Conservation (phyloP, 2,113 vertebrate genomes). For the Cercocebus atys region DNA sequence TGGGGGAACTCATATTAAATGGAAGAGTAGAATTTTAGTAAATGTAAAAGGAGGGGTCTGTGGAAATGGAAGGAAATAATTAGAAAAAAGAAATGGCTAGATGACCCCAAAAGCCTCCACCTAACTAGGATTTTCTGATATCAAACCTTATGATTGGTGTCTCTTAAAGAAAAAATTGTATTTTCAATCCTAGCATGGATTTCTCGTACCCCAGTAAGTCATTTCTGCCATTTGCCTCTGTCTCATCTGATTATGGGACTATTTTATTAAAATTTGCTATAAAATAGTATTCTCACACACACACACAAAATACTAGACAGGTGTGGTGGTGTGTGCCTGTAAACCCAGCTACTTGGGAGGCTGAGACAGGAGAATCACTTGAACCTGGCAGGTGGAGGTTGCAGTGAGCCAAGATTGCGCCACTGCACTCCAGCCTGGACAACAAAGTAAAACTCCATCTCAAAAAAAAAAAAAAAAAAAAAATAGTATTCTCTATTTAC, state of each 20-base stretch:
- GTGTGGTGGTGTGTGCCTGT: too few relatives aligned
- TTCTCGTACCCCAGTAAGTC: neutral
- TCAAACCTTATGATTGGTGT: neutral
- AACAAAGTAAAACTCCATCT: too few relatives aligned
- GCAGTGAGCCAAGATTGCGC: too few relatives aligned
- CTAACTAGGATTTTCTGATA: neutral
- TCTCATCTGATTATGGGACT: neutral
- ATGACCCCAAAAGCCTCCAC: neutral
- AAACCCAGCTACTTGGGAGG: too few relatives aligned
- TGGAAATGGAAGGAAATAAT: neutral
- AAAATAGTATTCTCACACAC: neutral
- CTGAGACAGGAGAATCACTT: too few relatives aligned
- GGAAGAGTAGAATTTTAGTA: neutral
- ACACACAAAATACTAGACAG: too few relatives aligned
- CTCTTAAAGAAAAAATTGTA: neutral
- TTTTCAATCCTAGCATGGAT: neutral
- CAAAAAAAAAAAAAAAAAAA: too few relatives aligned
- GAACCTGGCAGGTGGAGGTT: too few relatives aligned
- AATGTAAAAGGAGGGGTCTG: neutral
- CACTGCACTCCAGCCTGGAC: too few relatives aligned
- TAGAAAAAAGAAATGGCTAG: neutral
- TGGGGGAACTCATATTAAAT: neutral
- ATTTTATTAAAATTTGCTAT: constrained; percentile 14
- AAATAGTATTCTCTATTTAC: neutral
- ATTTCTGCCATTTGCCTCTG: neutral